These are phyloP conservation scores for Drosophila neonasuta DNA, from an alignment of 2,888 invertebrate species.

Conservation along the genomic window DNA sequence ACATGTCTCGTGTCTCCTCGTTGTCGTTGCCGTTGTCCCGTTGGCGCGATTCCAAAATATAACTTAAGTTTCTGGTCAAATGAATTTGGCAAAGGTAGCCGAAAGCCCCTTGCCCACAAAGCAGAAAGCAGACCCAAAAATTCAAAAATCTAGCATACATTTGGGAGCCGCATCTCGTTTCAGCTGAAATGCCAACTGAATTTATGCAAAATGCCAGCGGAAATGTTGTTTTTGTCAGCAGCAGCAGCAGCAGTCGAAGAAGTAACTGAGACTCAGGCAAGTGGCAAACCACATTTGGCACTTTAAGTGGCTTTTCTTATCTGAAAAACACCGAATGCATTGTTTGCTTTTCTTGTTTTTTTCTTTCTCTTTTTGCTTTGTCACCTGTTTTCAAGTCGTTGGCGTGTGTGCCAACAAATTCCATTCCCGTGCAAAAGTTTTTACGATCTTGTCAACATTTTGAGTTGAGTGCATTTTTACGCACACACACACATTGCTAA, in stretches of 20 bases:
- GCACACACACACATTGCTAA: conserved; percentile 25
- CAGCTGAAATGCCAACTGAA: conserved; percentile 39
- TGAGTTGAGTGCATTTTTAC: conserved; percentile 74
- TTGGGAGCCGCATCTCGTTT: conserved; percentile 34
- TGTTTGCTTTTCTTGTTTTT: background rate
- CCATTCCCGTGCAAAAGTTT: conserved; percentile 56
- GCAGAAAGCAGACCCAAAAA: conserved; percentile 43
- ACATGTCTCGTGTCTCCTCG: conserved; percentile 67
- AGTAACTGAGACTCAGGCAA: conserved; percentile 1
- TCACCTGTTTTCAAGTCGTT: conserved; percentile 70
- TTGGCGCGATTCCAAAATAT: conserved; percentile 78
- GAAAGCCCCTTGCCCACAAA: conserved; percentile 31
- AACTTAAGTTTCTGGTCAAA: conserved; percentile 82
- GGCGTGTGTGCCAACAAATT: conserved; percentile 33
- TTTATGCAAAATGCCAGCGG: conserved; percentile 67
- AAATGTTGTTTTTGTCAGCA: conserved; percentile 55
- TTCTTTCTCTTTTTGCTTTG: conserved; percentile 55
- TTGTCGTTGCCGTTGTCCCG: conserved; percentile 30
- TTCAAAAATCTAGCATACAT: conserved; percentile 50
- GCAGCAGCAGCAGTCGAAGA: background rate
- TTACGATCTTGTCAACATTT: conserved; percentile 77
- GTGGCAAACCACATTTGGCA: conserved; percentile 66
- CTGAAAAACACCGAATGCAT: conserved; percentile 18
- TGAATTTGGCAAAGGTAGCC: conserved; percentile 81
- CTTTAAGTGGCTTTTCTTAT: conserved; percentile 62